These are phyloP conservation scores for Stenopsyche tienmushanensis DNA, from an alignment of 1,140 invertebrate species.

Conservation along the genomic window DNA sequence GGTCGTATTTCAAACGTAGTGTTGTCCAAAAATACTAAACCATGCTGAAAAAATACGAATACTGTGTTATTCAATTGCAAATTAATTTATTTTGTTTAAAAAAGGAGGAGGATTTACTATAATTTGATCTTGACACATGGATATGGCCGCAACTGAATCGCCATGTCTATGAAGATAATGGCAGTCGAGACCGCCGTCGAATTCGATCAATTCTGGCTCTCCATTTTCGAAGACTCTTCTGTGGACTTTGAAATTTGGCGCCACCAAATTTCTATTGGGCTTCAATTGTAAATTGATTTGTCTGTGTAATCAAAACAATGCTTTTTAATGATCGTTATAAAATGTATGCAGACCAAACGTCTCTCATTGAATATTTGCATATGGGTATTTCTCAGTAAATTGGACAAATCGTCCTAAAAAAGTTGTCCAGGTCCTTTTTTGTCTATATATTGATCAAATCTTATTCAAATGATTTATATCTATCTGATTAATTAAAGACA, in stretches of 20 bases:
- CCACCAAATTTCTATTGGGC: constrained; percentile 51
- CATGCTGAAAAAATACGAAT: constrained; percentile 49
- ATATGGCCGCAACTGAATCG: constrained; percentile 51
- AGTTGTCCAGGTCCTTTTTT: too few species aligned
- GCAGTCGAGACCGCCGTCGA: constrained; percentile 47
- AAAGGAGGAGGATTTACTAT: constrained; percentile 47
- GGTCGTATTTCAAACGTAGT: constrained; percentile 66
- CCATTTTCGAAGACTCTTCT: constrained; percentile 42
- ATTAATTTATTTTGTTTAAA: not conserved
- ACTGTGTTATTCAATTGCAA: not conserved
- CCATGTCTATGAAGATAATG: constrained; percentile 50
- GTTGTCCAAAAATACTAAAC: constrained; percentile 64
- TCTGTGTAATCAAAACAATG: constrained; percentile 44
- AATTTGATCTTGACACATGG: constrained; percentile 52
- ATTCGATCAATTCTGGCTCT: constrained; percentile 43
- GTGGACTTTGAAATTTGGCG: constrained; percentile 49
- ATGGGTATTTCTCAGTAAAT: too few species aligned
- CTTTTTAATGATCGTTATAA: constrained; percentile 8
- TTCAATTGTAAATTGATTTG: constrained; percentile 51
- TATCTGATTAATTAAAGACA: too few species aligned
- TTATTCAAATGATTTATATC: too few species aligned
- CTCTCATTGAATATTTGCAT: too few species aligned
- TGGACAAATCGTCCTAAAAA: too few species aligned
- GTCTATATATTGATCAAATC: too few species aligned
- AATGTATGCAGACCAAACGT: not conserved